These are phyloP conservation scores for Garrulus glandarius DNA, from an alignment of 2,797 vertebrate genomes.

Conservation along the genomic window DNA sequence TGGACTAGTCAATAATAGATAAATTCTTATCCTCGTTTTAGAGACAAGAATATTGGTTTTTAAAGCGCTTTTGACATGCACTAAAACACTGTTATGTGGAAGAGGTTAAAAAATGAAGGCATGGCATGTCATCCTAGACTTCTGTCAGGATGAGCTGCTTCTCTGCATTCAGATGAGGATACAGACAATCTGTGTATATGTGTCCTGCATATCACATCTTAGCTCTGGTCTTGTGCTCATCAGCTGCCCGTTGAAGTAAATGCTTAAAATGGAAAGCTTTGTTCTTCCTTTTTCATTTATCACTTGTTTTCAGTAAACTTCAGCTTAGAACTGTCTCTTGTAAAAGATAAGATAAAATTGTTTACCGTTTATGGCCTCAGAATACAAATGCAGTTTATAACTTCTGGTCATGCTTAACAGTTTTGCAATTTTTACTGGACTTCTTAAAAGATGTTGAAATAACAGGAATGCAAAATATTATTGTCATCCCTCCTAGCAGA, in stretches of 20 bases:
- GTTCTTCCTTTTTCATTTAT: background rate
- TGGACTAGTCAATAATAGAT: background rate
- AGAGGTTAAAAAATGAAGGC: background rate
- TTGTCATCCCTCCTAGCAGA: background rate
- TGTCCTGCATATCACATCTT: background rate
- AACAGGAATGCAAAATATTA: background rate
- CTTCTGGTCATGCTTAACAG: background rate
- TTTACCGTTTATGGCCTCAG: background rate
- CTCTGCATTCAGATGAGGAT: background rate
- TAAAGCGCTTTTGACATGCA: background rate
- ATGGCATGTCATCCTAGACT: background rate
- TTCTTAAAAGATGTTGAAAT: background rate
- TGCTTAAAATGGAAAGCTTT: background rate
- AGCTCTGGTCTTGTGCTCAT: background rate
- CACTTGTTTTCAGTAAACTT: background rate
- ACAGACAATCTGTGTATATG: background rate
- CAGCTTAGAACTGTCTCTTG: background rate
- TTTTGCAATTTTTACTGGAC: background rate
- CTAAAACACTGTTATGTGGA: background rate
- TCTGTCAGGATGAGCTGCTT: background rate
- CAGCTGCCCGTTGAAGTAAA: background rate
- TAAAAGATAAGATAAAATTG: background rate
- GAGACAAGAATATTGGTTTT: background rate
- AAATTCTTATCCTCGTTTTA: background rate
- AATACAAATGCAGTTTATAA: background rate